Evolutionary conservation across 2,797 vertebrate genomes (phyloP).

Genomic region (Petrocephalus schoutedeni): DNA sequence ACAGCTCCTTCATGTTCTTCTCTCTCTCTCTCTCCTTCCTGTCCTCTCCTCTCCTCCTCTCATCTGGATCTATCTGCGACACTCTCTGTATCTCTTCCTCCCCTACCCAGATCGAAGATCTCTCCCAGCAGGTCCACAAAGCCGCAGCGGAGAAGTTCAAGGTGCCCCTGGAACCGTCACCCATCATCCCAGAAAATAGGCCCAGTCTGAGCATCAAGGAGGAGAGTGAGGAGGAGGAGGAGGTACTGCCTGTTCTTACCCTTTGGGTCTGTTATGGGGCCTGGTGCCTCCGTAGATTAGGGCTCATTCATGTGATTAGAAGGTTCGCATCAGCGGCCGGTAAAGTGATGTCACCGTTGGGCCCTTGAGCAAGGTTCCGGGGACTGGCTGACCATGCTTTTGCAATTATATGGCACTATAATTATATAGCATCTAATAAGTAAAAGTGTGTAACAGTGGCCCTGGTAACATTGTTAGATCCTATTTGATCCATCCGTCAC

Average conservation of each 20-base stretch:
- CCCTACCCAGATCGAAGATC: slow-evolving; percentile 80
- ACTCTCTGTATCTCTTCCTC: background rate
- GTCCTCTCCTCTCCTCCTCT: background rate
- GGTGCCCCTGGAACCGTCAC: slow-evolving; percentile 80
- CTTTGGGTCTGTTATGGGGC: background rate
- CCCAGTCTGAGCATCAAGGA: slow-evolving; percentile 80
- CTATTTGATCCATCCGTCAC: background rate
- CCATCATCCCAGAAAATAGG: slow-evolving; percentile 69
- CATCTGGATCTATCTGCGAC: background rate
- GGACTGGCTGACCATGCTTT: background rate
- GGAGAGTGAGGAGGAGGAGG: slow-evolving; percentile 81
- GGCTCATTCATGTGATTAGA: too few relatives aligned
- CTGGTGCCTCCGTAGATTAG: background rate
- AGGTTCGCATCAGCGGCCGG: background rate
- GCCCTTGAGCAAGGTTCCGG: background rate
- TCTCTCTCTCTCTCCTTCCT: background rate
- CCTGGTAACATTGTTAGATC: background rate
- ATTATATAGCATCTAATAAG: background rate
- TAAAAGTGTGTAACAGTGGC: background rate
- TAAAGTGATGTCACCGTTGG: background rate
- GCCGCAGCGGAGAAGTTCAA: slow-evolving; percentile 97
- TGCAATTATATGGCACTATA: background rate
- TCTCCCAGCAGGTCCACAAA: slow-evolving; percentile 95
- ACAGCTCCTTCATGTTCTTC: background rate
- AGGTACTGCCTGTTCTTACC: background rate